A percentile compares a stretch with the other conserved stretches of the same genome.
These are phyloP conservation scores for Linyphia triangularis DNA, from an alignment of 2,888 invertebrate genomes.

Conservation along the genomic window DNA sequence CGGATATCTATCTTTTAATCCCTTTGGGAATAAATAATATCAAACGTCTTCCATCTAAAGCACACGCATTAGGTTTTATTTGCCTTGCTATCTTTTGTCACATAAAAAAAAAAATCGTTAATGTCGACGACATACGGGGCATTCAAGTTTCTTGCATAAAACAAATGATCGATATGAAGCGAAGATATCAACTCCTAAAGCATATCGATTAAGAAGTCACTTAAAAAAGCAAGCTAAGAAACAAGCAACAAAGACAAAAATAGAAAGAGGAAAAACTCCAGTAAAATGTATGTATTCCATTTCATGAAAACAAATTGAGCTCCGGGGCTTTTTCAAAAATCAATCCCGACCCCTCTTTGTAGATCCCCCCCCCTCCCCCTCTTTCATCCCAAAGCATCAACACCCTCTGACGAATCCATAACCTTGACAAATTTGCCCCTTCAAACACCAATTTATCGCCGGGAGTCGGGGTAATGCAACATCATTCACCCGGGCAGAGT, in stretches of 20 bases:
- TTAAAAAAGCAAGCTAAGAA: slow-evolving; percentile 61
- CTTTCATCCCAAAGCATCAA: slow-evolving; percentile 30
- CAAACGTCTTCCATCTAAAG: background rate
- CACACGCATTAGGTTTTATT: background rate
- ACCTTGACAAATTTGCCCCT: slow-evolving; percentile 72
- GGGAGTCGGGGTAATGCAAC: slow-evolving; percentile 37
- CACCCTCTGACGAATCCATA: slow-evolving; percentile 67
- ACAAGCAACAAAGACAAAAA: background rate
- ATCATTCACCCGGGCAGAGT: slow-evolving; percentile 36
- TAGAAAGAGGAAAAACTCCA: slow-evolving; percentile 4
- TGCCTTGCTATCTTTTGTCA: background rate
- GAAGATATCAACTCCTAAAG: slow-evolving; percentile 42
- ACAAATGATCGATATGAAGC: slow-evolving; percentile 27
- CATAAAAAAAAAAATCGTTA: background rate
- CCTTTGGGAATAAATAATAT: background rate
- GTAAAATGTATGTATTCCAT: slow-evolving; percentile 66
- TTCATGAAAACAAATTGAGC: slow-evolving; percentile 70
- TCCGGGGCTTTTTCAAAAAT: slow-evolving; percentile 68
- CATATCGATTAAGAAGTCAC: slow-evolving; percentile 73
- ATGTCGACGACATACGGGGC: background rate
- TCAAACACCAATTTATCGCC: slow-evolving; percentile 70
- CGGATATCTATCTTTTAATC: no score
- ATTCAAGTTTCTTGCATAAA: no score
- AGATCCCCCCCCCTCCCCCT: background rate
- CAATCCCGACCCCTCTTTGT: slow-evolving; percentile 37